Evolutionary conservation across 2,113 vertebrate species (phyloP), one percentile per base, ranked within the genome.

Genomic region (Tretioscincus oriximinensis): DNA sequence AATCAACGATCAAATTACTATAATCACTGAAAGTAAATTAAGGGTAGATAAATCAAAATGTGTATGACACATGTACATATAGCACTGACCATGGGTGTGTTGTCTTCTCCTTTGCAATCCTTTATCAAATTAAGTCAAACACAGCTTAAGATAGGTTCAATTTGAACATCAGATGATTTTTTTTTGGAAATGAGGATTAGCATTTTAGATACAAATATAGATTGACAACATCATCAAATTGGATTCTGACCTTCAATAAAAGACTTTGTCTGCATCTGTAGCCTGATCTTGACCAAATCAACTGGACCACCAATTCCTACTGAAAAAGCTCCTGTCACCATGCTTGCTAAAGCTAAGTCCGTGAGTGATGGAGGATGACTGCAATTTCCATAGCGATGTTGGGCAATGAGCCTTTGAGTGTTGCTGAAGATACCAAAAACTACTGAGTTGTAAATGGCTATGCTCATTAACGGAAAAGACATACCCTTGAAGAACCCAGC

Each of bases 401-500:
- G 93, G 87, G 94, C 92, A 24, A 99, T 96, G 54, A 97, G 35
- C 49, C 96, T 92, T 82, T 97, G 97, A 0, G 94, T 94, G 89
- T 96, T 98, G 84, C 96, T 97, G 95, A 98, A 99, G 88, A 97
- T 95, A 0, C 98, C 98, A 0, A 99, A 99, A 45, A 99, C 97
- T 81, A 97, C 87, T 0, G 98, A 99, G 94, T 97, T 99, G 93
- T 99, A 99, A 77, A 98, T 63, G 0, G 98, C 96, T 2, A 98
- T 93, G 92, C 95, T 98, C 91, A 96, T 97, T 91, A 99, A 85
- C 0, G 98, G 98, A 90, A 99, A 99, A n/a, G 98, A 98, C 95
- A 99, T 96, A 83, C 98, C 98, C 90, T 98, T 99, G 93, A 99
- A 99, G 94, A 99, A 99, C 4, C 97, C 98, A 0, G 88, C 61